A percentile compares a stretch with the other conserved stretches of the same genome.
Conservation (phyloP, 2,888 invertebrate genomes). For the Merodon equestris region DNA sequence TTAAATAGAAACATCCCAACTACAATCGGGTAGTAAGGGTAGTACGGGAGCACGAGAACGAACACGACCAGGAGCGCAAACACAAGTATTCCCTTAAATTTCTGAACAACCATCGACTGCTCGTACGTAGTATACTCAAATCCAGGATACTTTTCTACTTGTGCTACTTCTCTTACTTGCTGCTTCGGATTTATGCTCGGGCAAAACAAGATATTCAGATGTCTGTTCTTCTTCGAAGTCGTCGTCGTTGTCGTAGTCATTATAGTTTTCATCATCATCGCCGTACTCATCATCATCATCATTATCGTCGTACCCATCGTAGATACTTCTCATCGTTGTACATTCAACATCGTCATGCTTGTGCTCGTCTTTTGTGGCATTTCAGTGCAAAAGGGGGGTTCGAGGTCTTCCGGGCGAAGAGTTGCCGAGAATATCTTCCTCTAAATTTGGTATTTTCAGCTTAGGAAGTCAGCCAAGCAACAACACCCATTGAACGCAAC, state of each 20-base stretch:
- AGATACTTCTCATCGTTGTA: slow-evolving; percentile 42
- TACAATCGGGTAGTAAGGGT: neutral
- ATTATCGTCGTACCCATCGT: slow-evolving; percentile 42
- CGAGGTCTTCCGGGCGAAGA: slow-evolving; percentile 43
- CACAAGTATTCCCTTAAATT: slow-evolving; percentile 48
- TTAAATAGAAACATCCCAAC: slow-evolving; percentile 62
- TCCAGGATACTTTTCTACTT: slow-evolving; percentile 46
- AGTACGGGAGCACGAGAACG: neutral
- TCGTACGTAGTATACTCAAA: slow-evolving; percentile 49
- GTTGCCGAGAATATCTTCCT: slow-evolving; percentile 60
- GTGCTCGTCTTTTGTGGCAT: slow-evolving; percentile 60
- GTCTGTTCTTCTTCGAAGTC: slow-evolving; percentile 64
- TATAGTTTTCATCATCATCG: slow-evolving; percentile 32
- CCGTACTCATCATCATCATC: slow-evolving; percentile 56
- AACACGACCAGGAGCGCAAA: too few relatives aligned
- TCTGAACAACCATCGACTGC: slow-evolving; percentile 54
- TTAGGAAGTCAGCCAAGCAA: slow-evolving; percentile 63
- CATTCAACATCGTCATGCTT: slow-evolving; percentile 46
- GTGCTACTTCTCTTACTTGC: slow-evolving; percentile 20
- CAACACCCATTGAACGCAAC: slow-evolving; percentile 27
- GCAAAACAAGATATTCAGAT: slow-evolving; percentile 69
- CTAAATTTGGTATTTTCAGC: slow-evolving; percentile 65
- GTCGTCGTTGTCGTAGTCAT: slow-evolving; percentile 43
- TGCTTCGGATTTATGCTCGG: slow-evolving; percentile 57
- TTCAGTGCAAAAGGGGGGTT: slow-evolving; percentile 40